Base-by-base conservation (phyloP, 2,113 vertebrate genomes). In the Tor tambroides region DNA sequence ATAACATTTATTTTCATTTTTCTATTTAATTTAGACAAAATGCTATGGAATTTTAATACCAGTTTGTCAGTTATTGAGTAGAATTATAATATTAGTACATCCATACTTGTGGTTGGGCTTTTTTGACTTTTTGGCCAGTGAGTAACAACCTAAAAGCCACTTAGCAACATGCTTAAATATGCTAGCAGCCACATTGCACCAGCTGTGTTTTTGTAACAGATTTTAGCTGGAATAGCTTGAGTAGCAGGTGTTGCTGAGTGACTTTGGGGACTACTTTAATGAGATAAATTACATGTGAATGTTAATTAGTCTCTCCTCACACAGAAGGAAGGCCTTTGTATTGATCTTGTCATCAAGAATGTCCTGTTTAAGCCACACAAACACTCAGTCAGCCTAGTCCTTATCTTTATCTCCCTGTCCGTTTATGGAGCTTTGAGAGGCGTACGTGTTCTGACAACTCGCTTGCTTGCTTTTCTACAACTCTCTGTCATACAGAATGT, bases 381-480 rank as follows among this genome's bases (percentile, higher is more conserved):
- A 32, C 67, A 63, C 63, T 69, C 49, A 79, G 46, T 19, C 72
- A 85, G 67, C 11, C 72, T 26, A 32, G 17, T 10, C 15, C 35
- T 88, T 74, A 78, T 84, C 80, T 80, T 87, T 72, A 78, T 59
- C 85, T 87, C 11, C 1, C 2, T 10, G 38, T 38, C 35, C 86
- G 54, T 28, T 78, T 69, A 67, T 67, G 51, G 51, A 26, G 65
- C 83, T 87, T 72, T 35, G 76, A 77, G 23, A 41, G 56, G 19
- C 43, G 7, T 88, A 51, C 90, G 85, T 90, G 91, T 90, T 80
- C 87, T 78, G 88, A 91, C 89, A 91, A 56, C 88, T 86, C 87
- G 19, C 43, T 46, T 46, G 71, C 72, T 80, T 65, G 49, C 69
- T 46, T 69, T 83, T 79, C 38, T 81, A 43, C n/a, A 63, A n/a